These are phyloP conservation scores for Neoarius graeffei DNA, from an alignment of 2,113 vertebrate species.

Conservation along the genomic window DNA sequence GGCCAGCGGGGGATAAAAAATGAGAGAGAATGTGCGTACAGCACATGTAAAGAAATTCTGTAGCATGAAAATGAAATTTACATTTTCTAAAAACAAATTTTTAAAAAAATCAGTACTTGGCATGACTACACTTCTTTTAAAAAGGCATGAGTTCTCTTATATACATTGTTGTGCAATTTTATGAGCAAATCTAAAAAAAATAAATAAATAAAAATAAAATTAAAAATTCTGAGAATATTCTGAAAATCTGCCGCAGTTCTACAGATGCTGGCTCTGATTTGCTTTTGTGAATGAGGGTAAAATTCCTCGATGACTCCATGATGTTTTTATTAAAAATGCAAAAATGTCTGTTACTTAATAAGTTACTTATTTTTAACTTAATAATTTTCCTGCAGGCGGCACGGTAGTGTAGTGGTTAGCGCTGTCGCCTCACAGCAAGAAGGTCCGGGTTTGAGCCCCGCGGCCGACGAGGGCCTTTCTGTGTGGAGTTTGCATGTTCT, in stretches of 20 bases:
- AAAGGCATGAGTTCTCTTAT: background rate
- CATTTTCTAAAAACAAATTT: background rate
- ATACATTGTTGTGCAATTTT: background rate
- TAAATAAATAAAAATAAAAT: too few species aligned
- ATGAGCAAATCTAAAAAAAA: too few species aligned
- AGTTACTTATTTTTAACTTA: background rate
- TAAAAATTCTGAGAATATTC: too few species aligned
- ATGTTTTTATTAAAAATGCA: background rate
- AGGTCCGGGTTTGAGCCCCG: too few species aligned
- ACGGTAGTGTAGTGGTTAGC: too few species aligned
- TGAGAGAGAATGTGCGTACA: background rate
- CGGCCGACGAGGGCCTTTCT: too few species aligned
- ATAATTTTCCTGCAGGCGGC: background rate
- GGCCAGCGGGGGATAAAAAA: background rate
- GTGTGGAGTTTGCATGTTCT: too few species aligned
- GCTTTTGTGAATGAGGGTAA: background rate
- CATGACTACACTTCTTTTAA: background rate
- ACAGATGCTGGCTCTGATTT: background rate
- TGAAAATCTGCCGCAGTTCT: background rate
- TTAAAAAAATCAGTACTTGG: background rate
- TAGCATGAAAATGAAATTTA: background rate
- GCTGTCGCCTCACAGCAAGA: too few species aligned
- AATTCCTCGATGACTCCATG: background rate
- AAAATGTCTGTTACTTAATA: too few species aligned
- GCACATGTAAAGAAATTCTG: background rate